Percentiles rank a stretch among this genome's conserved stretches.
These are phyloP conservation scores for Cyaniris semiargus DNA, from an alignment of 2,888 invertebrate genomes.

Conservation along the genomic window DNA sequence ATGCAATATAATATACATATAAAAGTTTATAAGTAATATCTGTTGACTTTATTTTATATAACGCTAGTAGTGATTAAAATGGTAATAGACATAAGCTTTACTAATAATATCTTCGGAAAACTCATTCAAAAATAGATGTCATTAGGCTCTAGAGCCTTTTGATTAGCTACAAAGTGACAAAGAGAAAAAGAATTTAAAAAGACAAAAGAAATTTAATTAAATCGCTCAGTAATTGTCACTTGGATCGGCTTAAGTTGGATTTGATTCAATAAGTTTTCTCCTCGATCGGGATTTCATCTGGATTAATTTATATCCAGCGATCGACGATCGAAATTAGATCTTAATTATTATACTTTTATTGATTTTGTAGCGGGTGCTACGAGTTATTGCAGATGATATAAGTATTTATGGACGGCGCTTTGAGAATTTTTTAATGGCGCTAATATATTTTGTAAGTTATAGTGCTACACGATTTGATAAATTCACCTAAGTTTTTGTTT, in stretches of 20 bases:
- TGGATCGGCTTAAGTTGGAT: slow-evolving; percentile 22
- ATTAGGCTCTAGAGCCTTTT: not conserved
- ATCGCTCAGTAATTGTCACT: slow-evolving; percentile 20
- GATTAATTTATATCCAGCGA: slow-evolving; percentile 4
- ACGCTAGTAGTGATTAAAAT: too few relatives aligned
- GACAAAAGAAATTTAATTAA: slow-evolving; percentile 24
- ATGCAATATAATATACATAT: too few relatives aligned
- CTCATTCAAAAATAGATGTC: not conserved
- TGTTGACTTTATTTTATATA: too few relatives aligned
- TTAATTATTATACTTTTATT: slow-evolving; percentile 1
- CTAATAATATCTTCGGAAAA: too few relatives aligned
- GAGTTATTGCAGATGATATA: not conserved
- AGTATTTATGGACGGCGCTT: too few relatives aligned
- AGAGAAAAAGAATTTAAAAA: not conserved
- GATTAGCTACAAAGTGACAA: slow-evolving; percentile 3
- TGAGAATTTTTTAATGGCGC: too few relatives aligned
- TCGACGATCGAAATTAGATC: slow-evolving; percentile 10
- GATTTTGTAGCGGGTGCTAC: not conserved
- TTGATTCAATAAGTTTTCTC: slow-evolving; percentile 21
- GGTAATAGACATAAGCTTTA: too few relatives aligned
- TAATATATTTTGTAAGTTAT: not conserved
- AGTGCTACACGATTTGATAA: not conserved
- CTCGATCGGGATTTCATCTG: slow-evolving; percentile 1
- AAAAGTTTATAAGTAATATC: too few relatives aligned
- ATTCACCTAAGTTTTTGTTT: not conserved